Base-by-base conservation (phyloP, 1,140 invertebrate species). In the Druon quercuslanigerum region DNA sequence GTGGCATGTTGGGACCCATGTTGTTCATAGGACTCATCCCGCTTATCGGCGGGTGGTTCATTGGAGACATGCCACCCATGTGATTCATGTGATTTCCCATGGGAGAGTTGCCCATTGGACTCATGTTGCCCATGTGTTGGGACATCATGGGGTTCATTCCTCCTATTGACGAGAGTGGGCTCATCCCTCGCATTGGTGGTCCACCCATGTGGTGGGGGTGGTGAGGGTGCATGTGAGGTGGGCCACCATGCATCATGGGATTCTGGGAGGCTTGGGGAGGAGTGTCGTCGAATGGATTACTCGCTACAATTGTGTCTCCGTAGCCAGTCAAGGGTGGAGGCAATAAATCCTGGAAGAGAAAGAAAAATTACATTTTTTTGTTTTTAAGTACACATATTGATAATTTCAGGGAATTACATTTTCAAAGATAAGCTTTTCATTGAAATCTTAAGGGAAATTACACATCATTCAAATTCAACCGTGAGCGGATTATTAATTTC, bases 241-340 rank as follows among this genome's bases (percentile, higher is more conserved):
- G 89, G 14, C 93, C 93, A 89, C 93, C 93, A 87, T 93, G 87
- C 91, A 95, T 94, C 91, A 93, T 94, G 56, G 92, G 92, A 80
- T 83, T 93, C 88, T 91, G 92, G 83, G 91, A 92, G 89, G 88
- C 92, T 91, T 83, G 94, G 85, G 97, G 60, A 33, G 60, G 96
- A 13, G 95, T 96, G 86, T 99, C 98, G 91, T 99, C 98, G 91
- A 99, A 98, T 40, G 97, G 97, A 92, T 98, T 98, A 74, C 96
- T 97, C 51, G 97, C 97, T 78, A 98, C 94, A 86, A 99, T 97
- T 60, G 97, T 98, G 86, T 98, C 97, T 54, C 97, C 97, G 91
- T 97, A 98, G 72, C 96, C 96, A 56, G 95, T 94, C 83, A 96
- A 93, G 46, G 96, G 95, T 14, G 96, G 97, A 40, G 96, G 96